These are phyloP conservation scores for Toxostoma redivivum DNA, from an alignment of 2,113 vertebrate genomes.

Conservation along the genomic window DNA sequence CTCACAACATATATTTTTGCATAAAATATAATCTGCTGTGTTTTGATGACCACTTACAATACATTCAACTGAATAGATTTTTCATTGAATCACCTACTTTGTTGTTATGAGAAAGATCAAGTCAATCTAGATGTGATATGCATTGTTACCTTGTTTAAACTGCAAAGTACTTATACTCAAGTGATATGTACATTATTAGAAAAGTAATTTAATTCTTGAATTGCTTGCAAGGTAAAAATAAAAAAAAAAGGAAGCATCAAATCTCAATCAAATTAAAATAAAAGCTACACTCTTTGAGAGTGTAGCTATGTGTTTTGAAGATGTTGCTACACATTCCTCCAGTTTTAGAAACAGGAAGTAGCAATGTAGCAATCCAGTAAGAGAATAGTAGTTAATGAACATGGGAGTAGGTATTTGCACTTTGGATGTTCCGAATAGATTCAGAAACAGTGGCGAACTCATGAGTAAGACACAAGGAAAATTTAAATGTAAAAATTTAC, in stretches of 20 bases:
- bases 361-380: not conserved
- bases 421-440: not conserved
- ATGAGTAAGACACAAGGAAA: not conserved
- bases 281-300: not conserved
- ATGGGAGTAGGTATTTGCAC: not conserved
- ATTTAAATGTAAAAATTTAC: not conserved
- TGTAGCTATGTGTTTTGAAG: rapidly evolving
- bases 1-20: not conserved
- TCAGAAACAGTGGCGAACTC: not conserved
- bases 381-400: not conserved
- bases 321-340: not conserved
- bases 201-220: not conserved
- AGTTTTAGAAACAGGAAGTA: not conserved
- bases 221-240: not conserved
- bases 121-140: not conserved
- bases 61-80: not conserved
- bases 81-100: not conserved
- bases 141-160: not conserved
- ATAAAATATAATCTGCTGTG: not conserved
- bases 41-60: not conserved
- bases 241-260: not conserved
- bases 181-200: not conserved
- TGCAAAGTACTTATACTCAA: not conserved
- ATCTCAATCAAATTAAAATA: not conserved
- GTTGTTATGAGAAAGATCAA: not conserved